Conservation (phyloP, 2,888 invertebrate genomes). For the Ptilodon capucinus region DNA sequence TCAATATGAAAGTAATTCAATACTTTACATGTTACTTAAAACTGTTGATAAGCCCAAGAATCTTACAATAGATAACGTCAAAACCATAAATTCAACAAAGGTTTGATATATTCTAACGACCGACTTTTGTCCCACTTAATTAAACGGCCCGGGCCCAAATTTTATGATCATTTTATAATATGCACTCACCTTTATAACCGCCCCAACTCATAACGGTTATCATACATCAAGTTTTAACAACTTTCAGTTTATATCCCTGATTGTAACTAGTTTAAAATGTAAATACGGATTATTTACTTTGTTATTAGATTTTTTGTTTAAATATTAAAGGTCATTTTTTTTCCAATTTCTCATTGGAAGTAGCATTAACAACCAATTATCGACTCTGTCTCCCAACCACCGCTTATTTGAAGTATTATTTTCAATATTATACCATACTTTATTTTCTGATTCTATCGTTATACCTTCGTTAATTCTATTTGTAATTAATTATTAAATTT, state of each 20-base stretch:
- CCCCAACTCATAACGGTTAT: constrained; percentile 17
- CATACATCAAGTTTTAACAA: constrained; percentile 27
- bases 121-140: not conserved
- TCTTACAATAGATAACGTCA: not conserved
- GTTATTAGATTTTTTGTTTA: constrained; percentile 38
- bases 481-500: too few species aligned
- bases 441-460: too few species aligned
- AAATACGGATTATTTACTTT: constrained; percentile 27
- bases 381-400: too few species aligned
- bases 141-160: not conserved
- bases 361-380: too few species aligned
- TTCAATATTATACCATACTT: too few species aligned
- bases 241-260: constrained; percentile 22
- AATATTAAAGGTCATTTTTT: too few species aligned
- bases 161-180: not conserved
- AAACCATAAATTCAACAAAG: not conserved
- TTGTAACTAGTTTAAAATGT: constrained; percentile 29
- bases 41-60: not conserved
- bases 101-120: not conserved
- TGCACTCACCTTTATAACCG: not conserved
- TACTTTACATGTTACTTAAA: not conserved
- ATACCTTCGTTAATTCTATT: too few species aligned
- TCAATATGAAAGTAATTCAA: too few species aligned
- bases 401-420: too few species aligned
- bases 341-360: too few species aligned